Percentiles rank a stretch among this genome's conserved stretches.
phyloP scores from a whole-genome alignment of 2,113 vertebrate species.

The Paradisaea rubra region DNA sequence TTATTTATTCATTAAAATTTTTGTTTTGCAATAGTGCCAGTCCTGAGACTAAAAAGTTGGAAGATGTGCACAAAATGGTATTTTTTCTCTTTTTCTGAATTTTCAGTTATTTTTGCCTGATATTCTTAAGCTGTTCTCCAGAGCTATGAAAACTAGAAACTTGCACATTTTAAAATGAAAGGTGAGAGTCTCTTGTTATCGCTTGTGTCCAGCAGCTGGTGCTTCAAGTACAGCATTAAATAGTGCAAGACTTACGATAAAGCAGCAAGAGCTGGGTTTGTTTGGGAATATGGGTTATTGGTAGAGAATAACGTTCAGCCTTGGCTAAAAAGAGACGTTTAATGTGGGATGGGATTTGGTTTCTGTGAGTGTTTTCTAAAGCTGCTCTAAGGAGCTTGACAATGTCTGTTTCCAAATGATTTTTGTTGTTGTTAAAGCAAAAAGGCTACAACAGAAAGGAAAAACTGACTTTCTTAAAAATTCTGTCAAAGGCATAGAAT shows the following conservation, averaged over 20 bases:
- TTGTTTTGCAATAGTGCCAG: neutral
- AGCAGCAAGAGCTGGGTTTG: neutral
- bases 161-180: constrained; percentile 35
- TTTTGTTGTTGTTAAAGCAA: neutral
- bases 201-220: constrained; percentile 33
- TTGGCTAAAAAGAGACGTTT: neutral
- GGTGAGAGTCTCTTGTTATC: constrained; percentile 48
- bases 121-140: constrained; percentile 10
- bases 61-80: neutral
- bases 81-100: neutral
- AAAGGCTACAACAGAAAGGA: neutral
- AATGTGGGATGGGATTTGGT: neutral
- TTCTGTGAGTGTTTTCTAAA: neutral
- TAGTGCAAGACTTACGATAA: neutral
- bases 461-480: neutral
- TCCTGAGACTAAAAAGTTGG: neutral
- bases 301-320: neutral
- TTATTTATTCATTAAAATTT: constrained; percentile 36
- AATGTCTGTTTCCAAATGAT: neutral
- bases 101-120: neutral
- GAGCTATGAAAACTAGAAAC: neutral
- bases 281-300: constrained; percentile 25
- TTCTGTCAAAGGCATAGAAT: neutral
- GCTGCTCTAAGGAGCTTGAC: neutral
- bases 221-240: constrained; percentile 41